Evolutionary conservation across 2,113 vertebrate species (phyloP), one percentile per base, ranked within the genome.

Genomic region (Dasyornis broadbenti): DNA sequence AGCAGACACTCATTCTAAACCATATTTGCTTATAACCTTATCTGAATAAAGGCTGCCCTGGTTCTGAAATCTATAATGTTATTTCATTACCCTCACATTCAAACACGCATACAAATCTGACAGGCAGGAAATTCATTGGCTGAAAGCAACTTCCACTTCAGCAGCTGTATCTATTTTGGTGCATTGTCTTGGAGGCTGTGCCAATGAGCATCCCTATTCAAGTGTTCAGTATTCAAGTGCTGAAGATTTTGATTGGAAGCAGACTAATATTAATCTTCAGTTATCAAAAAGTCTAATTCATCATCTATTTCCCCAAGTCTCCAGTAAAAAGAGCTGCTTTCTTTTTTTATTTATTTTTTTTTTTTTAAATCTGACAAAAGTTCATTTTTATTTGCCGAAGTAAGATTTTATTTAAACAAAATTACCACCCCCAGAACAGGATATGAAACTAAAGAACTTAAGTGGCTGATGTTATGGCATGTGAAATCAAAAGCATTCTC

Each of bases 81-180:
- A 86, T 95, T 95, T 95, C 90, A 92, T 96, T 97, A 92, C 79
- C 52, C 86, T 94, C 76, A 30, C 88, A 88, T 82, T 95, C 79
- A 89, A 86, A 90, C 79, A 35, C 1, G 68, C 94, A 95, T 93
- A 81, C 82, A 93, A 75, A 95, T 95, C 92, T 94, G 95, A 95
- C 90, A 94, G 59, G 93, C 64, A 68, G 85, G 81, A 60, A 68
- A 92, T 86, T 75, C 88, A 93, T 90, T 94, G 93, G 93, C 90
- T 96, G 93, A 78, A 83, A 96, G 90, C 85, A 92, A 24, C 95
- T 91, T 93, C 90, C 92, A 90, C 82, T 95, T 71, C 45, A 92
- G 85, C 92, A 96, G 92, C 92, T 96, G 71, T 92, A 89, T 73
- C 90, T 93, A 66, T 95, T 96, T 93, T 92, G 85, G 80, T 81